These are phyloP conservation scores for Paelopatides confundens DNA, from an alignment of 53 echinoderm and acorn worm species.

Conservation along the genomic window DNA sequence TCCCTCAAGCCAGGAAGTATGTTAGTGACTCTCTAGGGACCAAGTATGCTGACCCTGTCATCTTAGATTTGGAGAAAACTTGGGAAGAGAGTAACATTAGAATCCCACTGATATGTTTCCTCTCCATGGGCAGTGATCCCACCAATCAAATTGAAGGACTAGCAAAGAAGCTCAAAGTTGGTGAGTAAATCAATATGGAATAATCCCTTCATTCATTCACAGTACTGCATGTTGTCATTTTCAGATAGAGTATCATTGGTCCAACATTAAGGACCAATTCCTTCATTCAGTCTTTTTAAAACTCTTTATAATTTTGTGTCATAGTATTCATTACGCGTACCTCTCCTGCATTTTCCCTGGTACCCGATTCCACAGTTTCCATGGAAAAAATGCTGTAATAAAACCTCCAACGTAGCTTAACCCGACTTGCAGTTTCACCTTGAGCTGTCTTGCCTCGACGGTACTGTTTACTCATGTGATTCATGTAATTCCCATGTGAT, in stretches of 20 bases:
- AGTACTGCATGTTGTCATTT: background rate
- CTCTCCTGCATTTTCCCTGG: too few species aligned
- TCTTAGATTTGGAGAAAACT: constrained; percentile 97
- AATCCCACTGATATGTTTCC: constrained; percentile 96
- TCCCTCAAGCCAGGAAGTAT: constrained; percentile 99
- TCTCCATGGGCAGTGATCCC: constrained; percentile 99
- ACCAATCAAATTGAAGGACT: constrained; percentile 99
- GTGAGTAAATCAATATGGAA: constrained; percentile 72
- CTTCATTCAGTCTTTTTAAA: too few species aligned
- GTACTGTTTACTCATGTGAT: too few species aligned
- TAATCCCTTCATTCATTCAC: background rate
- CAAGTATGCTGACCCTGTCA: constrained; percentile 94
- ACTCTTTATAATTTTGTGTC: too few species aligned
- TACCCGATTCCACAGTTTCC: too few species aligned
- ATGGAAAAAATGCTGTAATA: too few species aligned
- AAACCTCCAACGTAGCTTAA: too few species aligned
- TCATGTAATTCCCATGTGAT: too few species aligned
- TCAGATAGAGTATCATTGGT: background rate
- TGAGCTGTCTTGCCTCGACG: too few species aligned
- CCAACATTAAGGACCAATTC: too few species aligned
- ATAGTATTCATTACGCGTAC: too few species aligned
- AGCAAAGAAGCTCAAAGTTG: constrained; percentile 95
- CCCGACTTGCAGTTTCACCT: too few species aligned
- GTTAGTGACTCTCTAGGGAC: constrained; percentile 90
- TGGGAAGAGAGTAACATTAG: constrained; percentile 94